phyloP scores from a whole-genome alignment of 2,888 invertebrate genomes.

The Drosophila affinis region DNA sequence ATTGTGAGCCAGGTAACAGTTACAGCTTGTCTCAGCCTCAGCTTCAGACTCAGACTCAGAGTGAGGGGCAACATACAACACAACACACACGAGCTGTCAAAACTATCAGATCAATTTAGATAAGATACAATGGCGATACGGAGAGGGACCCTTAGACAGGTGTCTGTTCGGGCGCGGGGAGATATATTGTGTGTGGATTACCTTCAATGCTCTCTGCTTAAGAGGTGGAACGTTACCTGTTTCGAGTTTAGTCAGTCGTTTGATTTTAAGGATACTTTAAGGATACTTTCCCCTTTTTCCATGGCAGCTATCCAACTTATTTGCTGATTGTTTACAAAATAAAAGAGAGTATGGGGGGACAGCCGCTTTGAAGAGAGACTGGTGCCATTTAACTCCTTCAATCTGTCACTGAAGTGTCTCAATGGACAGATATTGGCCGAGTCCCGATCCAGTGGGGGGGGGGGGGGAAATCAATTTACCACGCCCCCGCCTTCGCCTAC shows the following conservation, averaged over 20 bases:
- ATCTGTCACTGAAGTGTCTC: conserved; percentile 76
- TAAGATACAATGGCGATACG: conserved; percentile 16
- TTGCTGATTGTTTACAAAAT: conserved; percentile 49
- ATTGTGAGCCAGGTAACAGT: conserved; percentile 36
- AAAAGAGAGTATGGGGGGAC: conserved; percentile 2
- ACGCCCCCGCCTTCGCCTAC: conserved; percentile 8
- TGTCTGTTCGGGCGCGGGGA: conserved; percentile 26
- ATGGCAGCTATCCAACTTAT: conserved; percentile 41
- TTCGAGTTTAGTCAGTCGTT: neutral
- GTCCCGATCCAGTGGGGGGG: conserved; percentile 15
- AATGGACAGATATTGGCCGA: conserved; percentile 62
- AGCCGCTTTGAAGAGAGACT: conserved; percentile 41
- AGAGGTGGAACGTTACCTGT: no score
- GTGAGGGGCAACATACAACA: neutral
- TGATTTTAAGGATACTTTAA: no score
- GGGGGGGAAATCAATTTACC: conserved; percentile 45
- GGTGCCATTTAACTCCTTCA: conserved; percentile 75
- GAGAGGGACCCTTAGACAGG: conserved; percentile 35
- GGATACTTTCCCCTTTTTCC: no score
- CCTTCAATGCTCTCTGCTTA: no score
- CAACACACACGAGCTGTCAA: conserved; percentile 54
- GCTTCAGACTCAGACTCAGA: conserved; percentile 12
- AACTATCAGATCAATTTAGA: conserved; percentile 52
- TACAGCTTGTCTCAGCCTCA: conserved; percentile 5
- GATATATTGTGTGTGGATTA: neutral